phyloP scores from a whole-genome alignment of 92 coral and sea anemone species.

The Plumapathes pennacea region DNA sequence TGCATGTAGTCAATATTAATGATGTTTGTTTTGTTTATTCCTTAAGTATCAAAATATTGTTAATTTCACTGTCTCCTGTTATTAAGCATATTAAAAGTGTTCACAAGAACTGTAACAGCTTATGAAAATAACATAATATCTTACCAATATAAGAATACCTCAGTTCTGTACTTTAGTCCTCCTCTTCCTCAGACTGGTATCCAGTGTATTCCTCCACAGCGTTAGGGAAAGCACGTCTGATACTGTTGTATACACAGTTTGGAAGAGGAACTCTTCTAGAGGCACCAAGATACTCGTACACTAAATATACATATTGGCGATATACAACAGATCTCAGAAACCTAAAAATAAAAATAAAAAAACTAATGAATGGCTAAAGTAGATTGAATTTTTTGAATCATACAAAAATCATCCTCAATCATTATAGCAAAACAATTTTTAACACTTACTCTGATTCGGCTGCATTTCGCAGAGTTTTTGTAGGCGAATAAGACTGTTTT shows the following conservation, averaged over 20 bases:
- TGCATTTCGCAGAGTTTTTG: conserved; percentile 8
- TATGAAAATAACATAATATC: background rate
- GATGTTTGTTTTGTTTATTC: too few relatives aligned
- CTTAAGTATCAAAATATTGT: too few relatives aligned
- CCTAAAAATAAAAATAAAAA: conserved; percentile 16
- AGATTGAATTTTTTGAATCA: too few relatives aligned
- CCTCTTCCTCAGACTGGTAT: conserved; percentile 27
- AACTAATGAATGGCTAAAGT: background rate
- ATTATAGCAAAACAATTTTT: background rate
- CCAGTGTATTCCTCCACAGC: conserved; percentile 11
- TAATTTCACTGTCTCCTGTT: background rate
- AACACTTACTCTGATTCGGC: conserved; percentile 36
- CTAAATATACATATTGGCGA: conserved; percentile 25
- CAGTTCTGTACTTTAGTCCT: conserved; percentile 3
- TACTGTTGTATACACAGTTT: conserved; percentile 31
- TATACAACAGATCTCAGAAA: conserved; percentile 27
- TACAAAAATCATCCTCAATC: too few relatives aligned
- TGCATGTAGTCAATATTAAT: too few relatives aligned
- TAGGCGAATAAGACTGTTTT: conserved; percentile 20
- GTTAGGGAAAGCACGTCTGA: conserved; percentile 29
- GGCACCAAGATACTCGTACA: conserved; percentile 30
- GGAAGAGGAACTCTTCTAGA: conserved; percentile 34
- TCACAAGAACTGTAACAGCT: background rate
- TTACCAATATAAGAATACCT: background rate
- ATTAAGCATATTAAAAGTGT: background rate